Percentiles rank a stretch among this genome's conserved stretches.
These are phyloP conservation scores for Bettongia penicillata DNA, from an alignment of 2,113 vertebrate species.

Conservation along the genomic window DNA sequence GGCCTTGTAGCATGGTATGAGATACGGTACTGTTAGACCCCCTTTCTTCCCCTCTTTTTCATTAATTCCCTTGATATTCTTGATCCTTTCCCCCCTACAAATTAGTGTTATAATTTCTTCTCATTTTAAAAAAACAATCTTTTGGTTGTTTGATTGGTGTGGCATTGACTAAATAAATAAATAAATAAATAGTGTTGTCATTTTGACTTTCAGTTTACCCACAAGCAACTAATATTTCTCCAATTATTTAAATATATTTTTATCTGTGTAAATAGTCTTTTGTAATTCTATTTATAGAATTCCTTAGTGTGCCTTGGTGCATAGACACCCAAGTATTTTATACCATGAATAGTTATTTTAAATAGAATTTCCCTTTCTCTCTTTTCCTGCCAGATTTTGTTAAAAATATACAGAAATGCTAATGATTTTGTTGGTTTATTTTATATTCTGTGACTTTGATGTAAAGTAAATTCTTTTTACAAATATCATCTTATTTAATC, in stretches of 20 bases:
- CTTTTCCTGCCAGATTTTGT: not conserved
- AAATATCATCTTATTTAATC: not conserved
- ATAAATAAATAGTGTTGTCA: not conserved
- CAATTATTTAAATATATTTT: not conserved
- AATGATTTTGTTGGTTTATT: not conserved
- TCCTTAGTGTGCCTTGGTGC: not conserved
- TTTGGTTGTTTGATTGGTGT: not conserved
- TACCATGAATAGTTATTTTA: not conserved
- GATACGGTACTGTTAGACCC: not conserved
- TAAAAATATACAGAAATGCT: not conserved
- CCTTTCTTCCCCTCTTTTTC: not conserved
- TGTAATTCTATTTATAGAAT: not conserved
- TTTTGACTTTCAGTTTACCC: not conserved
- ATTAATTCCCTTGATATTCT: not conserved
- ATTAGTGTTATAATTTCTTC: not conserved
- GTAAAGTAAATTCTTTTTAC: not conserved
- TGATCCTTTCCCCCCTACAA: too few relatives aligned
- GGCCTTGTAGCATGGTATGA: not conserved
- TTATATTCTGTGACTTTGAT: not conserved
- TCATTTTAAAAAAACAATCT: not conserved
- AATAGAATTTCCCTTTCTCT: not conserved
- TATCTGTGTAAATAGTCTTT: not conserved
- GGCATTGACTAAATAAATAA: not conserved
- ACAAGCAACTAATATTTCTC: not conserved
- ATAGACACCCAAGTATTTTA: not conserved